Base-by-base conservation (phyloP, 2,797 vertebrate species). In the Pangasius larnaudii region DNA sequence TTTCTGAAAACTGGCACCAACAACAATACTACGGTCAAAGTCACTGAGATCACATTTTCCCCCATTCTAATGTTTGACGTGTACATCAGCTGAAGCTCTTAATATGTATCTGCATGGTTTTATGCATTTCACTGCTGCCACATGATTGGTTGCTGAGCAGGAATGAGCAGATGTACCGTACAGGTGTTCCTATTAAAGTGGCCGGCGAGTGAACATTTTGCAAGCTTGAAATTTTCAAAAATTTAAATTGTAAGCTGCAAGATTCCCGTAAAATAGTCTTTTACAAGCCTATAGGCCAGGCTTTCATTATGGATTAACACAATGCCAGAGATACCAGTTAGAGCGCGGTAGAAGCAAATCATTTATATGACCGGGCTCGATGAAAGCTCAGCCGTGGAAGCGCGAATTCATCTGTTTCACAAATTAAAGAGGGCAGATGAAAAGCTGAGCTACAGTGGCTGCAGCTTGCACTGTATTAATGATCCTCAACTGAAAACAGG, bases 361-460 rank as follows among this genome's bases (percentile, higher is more conserved):
- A 63, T 59, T 88, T 77, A 84, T 33, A 49, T 19, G 8, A 1
- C 72, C 24, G 19, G 11, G 72, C 30, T 74, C 27, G 80, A 71
- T 42, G 53, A 58, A 63, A 58, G 88, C 82, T 85, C 83, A 83
- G 72, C 85, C 79, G 79, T 81, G 88, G 81, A 84, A 86, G 82
- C 88, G 85, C 36, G n/a, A 88, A 88, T 82, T 88, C n/a, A 79
- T 86, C 84, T 84, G 56, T 67, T 89, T 86, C 77, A 58, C 87
- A 88, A 56, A 61, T 86, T 88, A 80, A 80, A 84, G 83, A 78
- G 46, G 56, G 71, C 22, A 88, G 86, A 88, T 90, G 79, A 91
- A 84, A 39, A 87, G 51, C 51, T 7, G 36, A 65, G 58, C 36
- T 61, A 27, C 33, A 3, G 39, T 51, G n/a, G 36, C 36, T 58